Evolutionary conservation across 1,140 invertebrate genomes (phyloP), one percentile per base, ranked within the genome.

Genomic region (Lysiphlebus fabarum): DNA sequence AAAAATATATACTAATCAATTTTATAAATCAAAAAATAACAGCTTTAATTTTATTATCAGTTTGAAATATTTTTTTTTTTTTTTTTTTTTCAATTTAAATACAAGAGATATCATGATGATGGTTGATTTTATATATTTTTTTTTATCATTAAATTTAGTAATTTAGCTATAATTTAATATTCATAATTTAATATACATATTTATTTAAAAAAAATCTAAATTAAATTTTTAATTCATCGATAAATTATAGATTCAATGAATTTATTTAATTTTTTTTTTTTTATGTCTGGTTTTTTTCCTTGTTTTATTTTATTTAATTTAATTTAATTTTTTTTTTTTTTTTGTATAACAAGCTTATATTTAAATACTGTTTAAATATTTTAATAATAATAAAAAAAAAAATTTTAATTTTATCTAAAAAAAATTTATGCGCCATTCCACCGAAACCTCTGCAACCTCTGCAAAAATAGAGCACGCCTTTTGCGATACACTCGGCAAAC

Each of bases 51-150:
- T n/a, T n/a, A n/a, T n/a, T n/a, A n/a, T n/a, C n/a, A n/a, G n/a
- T n/a, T n/a, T n/a, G n/a, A n/a, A n/a, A n/a, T n/a, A n/a, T n/a
- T n/a, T n/a, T n/a, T n/a, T n/a, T n/a, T n/a, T n/a, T n/a, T n/a
- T n/a, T n/a, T n/a, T n/a, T n/a, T n/a, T n/a, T n/a, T n/a, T n/a
- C n/a, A n/a, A n/a, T n/a, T n/a, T n/a, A n/a, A 26, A 26, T 26
- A 26, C 1, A 26, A 26, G 62, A 69, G 62, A 69, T 65, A 71
- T 64, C 63, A 59, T 59, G 57, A 63, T 60, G 67, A 69, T 71
- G 67, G 67, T 68, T 62, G 68, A 44, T 65, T 67, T 66, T 59
- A n/a, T n/a, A n/a, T n/a, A n/a, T 53, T 5, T 14, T 55, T 26
- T n/a, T 42, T 41, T 26, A 4, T 26, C 17, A 4, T 26, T n/a